phyloP scores from a whole-genome alignment of 2,888 invertebrate genomes.

The Malacosoma neustria region DNA sequence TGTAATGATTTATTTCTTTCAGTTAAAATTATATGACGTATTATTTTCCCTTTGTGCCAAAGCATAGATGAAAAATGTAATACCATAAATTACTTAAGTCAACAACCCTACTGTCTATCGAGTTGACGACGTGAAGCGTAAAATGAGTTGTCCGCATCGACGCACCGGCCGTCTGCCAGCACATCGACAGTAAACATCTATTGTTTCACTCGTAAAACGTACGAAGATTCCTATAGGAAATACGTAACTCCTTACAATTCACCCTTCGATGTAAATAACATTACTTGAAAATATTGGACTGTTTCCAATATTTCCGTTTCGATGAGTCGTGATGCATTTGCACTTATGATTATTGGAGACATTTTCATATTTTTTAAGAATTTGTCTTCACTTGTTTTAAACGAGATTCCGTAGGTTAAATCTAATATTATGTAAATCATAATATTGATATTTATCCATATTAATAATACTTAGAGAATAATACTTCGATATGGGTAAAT shows the following conservation, averaged over 20 bases:
- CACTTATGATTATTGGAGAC: not conserved
- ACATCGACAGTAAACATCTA: constrained; percentile 51
- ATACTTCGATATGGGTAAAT: too few relatives aligned
- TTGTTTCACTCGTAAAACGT: constrained; percentile 58
- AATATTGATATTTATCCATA: too few relatives aligned
- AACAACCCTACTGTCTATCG: constrained; percentile 22
- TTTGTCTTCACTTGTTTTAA: too few relatives aligned
- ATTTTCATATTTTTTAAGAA: too few relatives aligned
- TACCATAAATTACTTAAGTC: too few relatives aligned
- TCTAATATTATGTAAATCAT: too few relatives aligned
- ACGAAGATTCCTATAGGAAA: constrained; percentile 61
- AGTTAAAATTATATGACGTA: too few relatives aligned
- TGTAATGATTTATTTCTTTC: too few relatives aligned
- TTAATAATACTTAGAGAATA: too few relatives aligned
- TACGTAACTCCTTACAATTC: constrained; percentile 53
- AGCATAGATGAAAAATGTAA: too few relatives aligned
- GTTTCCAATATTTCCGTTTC: constrained; percentile 64
- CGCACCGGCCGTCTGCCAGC: constrained; percentile 51
- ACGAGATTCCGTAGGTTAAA: too few relatives aligned
- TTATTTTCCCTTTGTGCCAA: too few relatives aligned
- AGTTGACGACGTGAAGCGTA: constrained; percentile 53
- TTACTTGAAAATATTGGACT: constrained; percentile 66
- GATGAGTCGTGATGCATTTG: constrained; percentile 18
- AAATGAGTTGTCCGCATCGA: constrained; percentile 65
- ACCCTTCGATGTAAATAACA: constrained; percentile 55